Percentiles rank a stretch among this genome's conserved stretches.
These are phyloP conservation scores for Zeuzera pyrina DNA, from an alignment of 2,888 invertebrate species.

Conservation along the genomic window DNA sequence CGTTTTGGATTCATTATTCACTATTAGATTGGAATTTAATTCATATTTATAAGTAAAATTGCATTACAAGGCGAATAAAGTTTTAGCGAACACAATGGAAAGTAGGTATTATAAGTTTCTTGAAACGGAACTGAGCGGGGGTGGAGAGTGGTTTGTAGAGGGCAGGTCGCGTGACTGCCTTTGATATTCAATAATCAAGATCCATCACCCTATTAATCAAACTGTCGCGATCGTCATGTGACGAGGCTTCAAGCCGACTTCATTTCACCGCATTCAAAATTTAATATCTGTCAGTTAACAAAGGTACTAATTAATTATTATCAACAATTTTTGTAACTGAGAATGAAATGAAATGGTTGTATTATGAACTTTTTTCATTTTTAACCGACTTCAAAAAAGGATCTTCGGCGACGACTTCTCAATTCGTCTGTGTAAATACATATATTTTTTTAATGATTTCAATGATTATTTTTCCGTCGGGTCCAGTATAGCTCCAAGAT, in stretches of 20 bases:
- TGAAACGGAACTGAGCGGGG: not conserved
- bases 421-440: too few species aligned
- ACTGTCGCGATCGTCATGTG: not conserved
- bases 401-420: too few species aligned
- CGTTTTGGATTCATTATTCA: not conserved
- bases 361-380: too few species aligned
- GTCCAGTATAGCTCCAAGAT: too few species aligned
- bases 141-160: not conserved
- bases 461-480: too few species aligned
- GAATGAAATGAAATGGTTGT: too few species aligned
- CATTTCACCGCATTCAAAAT: slow-evolving; percentile 7
- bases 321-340: too few species aligned
- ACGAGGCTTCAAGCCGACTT: slow-evolving; percentile 6
- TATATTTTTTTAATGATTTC: too few species aligned
- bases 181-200: slow-evolving; percentile 15
- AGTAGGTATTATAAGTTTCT: too few species aligned
- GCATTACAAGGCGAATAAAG: slow-evolving; percentile 14
- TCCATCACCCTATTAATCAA: slow-evolving; percentile 9
- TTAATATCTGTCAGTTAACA: too few species aligned
- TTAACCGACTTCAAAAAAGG: too few species aligned
- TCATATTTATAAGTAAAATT: slow-evolving; percentile 17
- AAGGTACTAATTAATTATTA: too few species aligned
- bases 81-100: slow-evolving; percentile 9
- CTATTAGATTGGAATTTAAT: not conserved
- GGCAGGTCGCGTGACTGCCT: slow-evolving; percentile 11